Evolutionary conservation across 53 echinoderm and acorn worm species (phyloP).

Genomic region (Antedon mediterranea): DNA sequence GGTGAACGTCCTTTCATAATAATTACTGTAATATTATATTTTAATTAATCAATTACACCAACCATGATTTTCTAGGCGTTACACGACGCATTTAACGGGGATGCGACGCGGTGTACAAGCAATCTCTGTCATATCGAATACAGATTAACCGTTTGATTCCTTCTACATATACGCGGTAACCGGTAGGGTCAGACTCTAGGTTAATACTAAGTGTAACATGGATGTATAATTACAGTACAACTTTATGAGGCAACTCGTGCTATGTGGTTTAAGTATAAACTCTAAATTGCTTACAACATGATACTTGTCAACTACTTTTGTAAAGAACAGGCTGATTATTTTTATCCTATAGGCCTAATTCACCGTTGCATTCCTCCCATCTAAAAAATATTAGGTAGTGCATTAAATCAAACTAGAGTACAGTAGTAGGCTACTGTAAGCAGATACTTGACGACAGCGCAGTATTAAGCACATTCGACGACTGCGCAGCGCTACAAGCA

Average conservation of each 20-base stretch:
- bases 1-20: neutral
- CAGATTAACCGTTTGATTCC: neutral
- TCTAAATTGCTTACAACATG: neutral
- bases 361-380: too few relatives aligned
- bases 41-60: neutral
- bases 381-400: too few relatives aligned
- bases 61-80: neutral
- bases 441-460: too few relatives aligned
- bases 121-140: neutral
- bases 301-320: too few relatives aligned
- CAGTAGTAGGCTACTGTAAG: too few relatives aligned
- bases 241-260: neutral
- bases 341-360: too few relatives aligned
- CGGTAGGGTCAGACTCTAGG: neutral
- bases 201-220: too few relatives aligned
- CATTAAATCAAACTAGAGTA: too few relatives aligned
- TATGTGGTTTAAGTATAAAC: neutral
- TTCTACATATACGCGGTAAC: neutral
- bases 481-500: too few relatives aligned
- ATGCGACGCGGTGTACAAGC: neutral
- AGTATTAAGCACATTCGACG: too few relatives aligned
- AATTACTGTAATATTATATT: neutral
- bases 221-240: too few relatives aligned
- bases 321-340: too few relatives aligned
- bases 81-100: neutral